Evolutionary conservation across 2,797 vertebrate species (phyloP).

Genomic region (Tamandua tetradactyla): DNA sequence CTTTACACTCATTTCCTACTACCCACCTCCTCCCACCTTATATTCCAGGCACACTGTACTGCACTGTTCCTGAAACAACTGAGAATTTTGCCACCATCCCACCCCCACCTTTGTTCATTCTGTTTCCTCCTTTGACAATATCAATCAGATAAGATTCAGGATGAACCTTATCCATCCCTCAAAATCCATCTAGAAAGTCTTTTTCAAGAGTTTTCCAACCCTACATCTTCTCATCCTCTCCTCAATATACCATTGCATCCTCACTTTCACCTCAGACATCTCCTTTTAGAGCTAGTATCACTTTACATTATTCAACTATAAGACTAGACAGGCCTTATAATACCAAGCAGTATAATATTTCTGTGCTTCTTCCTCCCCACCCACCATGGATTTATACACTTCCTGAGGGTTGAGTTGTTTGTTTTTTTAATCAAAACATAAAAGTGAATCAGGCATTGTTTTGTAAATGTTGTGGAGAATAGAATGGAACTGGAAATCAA

Average conservation of each 20-base stretch:
- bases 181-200: neutral
- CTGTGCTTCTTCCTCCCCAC: neutral
- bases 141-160: no score
- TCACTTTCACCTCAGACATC: neutral
- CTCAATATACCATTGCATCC: neutral
- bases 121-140: neutral
- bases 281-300: conserved; percentile 24
- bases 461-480: conserved; percentile 11
- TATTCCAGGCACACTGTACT: neutral
- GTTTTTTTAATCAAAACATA: neutral
- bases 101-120: neutral
- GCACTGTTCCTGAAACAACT: neutral
- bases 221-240: neutral
- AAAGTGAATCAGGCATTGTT: neutral
- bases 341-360: neutral
- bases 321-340: neutral
- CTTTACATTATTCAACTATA: neutral
- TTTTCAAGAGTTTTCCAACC: neutral
- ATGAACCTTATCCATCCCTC: neutral
- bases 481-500: neutral
- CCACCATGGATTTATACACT: neutral
- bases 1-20: neutral
- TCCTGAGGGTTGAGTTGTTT: neutral
- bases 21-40: neutral
- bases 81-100: neutral